Percentiles rank a stretch among this genome's conserved stretches.
Conservation (phyloP, 2,113 vertebrate genomes). For the Aphelocoma coerulescens region DNA sequence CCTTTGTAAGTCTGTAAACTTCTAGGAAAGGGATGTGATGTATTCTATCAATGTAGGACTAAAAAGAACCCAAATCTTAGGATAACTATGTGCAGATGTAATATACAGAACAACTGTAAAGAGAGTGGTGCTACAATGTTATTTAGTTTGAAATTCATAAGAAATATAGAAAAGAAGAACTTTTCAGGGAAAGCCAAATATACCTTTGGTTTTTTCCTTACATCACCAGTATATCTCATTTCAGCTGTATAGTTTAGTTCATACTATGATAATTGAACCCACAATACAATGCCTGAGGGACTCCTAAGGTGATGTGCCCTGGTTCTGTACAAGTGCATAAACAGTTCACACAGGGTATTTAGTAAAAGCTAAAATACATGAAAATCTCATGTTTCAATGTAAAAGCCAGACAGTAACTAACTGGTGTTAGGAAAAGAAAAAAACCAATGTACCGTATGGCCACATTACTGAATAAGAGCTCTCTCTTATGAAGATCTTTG, state of each 20-base stretch:
- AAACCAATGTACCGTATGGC: neutral
- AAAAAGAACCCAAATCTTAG: neutral
- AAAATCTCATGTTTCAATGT: neutral
- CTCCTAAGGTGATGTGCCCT: neutral
- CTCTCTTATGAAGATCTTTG: neutral
- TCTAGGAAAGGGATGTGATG: neutral
- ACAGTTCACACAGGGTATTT: neutral
- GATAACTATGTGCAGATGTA: neutral
- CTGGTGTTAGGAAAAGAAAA: neutral
- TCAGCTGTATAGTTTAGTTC: neutral
- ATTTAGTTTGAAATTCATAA: neutral
- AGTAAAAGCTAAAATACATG: neutral
- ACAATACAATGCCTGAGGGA: neutral
- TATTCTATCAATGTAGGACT: neutral
- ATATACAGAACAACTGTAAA: neutral
- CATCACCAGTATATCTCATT: neutral
- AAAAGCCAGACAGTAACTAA: neutral
- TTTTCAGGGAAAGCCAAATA: neutral
- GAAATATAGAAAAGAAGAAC: neutral
- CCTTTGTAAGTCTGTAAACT: neutral
- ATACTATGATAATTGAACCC: neutral
- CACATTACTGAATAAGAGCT: neutral
- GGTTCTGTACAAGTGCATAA: neutral
- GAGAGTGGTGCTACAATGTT: neutral
- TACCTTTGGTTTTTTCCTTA: neutral